Conservation (phyloP, 2,113 vertebrate species). For the Cricetomys ansorgei region DNA sequence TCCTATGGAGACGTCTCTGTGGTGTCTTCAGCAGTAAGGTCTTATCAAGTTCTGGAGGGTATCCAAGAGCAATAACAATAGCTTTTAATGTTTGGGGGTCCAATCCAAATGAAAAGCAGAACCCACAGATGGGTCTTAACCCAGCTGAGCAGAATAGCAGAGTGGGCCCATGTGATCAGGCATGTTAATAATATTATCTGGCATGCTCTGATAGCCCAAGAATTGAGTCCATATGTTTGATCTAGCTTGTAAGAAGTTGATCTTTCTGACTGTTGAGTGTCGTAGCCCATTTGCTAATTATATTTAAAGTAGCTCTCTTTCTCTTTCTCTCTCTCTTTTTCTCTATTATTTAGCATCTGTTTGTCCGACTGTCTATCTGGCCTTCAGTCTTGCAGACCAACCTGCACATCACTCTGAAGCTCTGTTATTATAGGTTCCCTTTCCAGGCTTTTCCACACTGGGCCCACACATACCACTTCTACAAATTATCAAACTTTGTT, state of each 20-base stretch:
- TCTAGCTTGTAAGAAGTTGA: not conserved
- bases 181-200: not conserved
- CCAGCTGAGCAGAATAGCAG: not conserved
- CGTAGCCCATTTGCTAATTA: not conserved
- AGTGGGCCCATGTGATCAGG: not conserved
- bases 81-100: not conserved
- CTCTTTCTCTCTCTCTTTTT: not conserved
- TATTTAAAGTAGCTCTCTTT: not conserved
- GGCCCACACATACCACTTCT: not conserved
- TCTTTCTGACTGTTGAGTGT: not conserved
- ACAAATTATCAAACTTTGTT: not conserved
- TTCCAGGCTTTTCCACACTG: not conserved
- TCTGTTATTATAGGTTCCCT: not conserved
- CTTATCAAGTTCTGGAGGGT: not conserved
- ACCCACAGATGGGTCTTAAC: not conserved
- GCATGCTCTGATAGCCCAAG: not conserved
- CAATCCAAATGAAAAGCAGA: not conserved
- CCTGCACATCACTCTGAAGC: not conserved
- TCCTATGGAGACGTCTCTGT: not conserved
- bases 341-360: not conserved
- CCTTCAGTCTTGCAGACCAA: not conserved
- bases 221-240: constrained; percentile 4
- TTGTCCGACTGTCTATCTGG: not conserved
- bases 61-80: not conserved
- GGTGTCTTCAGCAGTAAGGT: not conserved